These are phyloP conservation scores for Agapostemon virescens DNA, from an alignment of 2,888 invertebrate genomes.

Conservation along the genomic window DNA sequence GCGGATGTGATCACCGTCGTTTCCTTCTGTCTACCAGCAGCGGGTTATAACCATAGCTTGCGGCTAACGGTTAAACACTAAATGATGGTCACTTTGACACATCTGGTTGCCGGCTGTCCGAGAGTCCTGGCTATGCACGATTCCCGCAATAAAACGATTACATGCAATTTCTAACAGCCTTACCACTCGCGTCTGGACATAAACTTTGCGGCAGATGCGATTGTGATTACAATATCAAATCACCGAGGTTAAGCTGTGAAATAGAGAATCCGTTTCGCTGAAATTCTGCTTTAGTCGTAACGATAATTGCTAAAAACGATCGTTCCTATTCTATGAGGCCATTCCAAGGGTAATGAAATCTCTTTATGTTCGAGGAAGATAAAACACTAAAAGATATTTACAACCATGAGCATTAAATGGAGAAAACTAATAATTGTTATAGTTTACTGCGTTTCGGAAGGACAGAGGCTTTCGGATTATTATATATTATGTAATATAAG, in stretches of 20 bases:
- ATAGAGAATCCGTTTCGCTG: neutral
- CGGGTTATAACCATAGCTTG: neutral
- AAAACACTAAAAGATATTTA: no score
- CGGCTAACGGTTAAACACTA: neutral
- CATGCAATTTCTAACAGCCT: neutral
- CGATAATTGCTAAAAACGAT: neutral
- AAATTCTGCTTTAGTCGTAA: neutral
- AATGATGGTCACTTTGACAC: conserved; percentile 9
- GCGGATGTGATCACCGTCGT: neutral
- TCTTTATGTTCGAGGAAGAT: neutral
- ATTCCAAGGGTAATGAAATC: neutral
- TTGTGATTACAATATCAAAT: neutral
- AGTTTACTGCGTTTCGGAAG: no score
- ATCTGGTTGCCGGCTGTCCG: neutral
- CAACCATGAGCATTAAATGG: neutral
- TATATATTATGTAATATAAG: no score
- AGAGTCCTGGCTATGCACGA: neutral
- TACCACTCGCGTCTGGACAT: neutral
- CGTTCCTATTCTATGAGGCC: neutral
- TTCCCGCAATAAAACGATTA: conserved; percentile 3
- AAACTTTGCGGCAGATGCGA: neutral
- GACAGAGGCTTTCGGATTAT: no score
- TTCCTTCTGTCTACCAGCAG: neutral
- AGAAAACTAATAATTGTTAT: neutral
- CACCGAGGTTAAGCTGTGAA: neutral